Conservation (phyloP, 2,888 invertebrate species). For the Scelioninae gen. 1 region DNA sequence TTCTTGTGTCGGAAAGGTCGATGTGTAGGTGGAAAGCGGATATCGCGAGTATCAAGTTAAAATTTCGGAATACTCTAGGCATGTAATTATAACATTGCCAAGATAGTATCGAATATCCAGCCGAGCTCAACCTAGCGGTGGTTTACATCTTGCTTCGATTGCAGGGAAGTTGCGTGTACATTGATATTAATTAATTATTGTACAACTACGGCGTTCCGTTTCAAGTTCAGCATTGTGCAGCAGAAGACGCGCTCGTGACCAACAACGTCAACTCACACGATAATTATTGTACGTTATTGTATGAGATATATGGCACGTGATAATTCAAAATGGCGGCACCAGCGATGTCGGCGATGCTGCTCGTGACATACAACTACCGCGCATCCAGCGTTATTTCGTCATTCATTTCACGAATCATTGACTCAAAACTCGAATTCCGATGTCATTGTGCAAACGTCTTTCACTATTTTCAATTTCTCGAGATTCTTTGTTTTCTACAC, state of each 20-base stretch:
- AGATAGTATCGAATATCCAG: constrained; percentile 29
- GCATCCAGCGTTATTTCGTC: constrained; percentile 1
- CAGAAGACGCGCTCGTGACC: constrained; percentile 19
- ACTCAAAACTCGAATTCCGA: neutral
- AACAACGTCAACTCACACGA: constrained; percentile 16
- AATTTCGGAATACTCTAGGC: constrained; percentile 23
- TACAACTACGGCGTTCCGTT: constrained; percentile 19
- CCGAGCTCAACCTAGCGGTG: neutral
- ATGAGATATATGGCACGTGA: constrained; percentile 21
- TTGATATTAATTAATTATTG: constrained; percentile 41
- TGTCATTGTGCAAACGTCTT: neutral
- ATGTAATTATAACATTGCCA: constrained; percentile 30
- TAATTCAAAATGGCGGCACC: constrained; percentile 52
- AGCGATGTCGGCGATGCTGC: constrained; percentile 3
- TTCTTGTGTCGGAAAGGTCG: neutral
- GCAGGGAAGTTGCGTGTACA: constrained; percentile 5
- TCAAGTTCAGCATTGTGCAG: constrained; percentile 30
- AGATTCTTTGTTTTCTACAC: constrained; percentile 14
- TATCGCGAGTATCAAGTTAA: constrained; percentile 22
- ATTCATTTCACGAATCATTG: constrained; percentile 3
- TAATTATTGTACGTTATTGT: constrained; percentile 43
- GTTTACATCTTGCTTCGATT: constrained; percentile 22
- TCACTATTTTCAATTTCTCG: neutral
- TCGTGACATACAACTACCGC: neutral
- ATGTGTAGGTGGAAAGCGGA: neutral